A percentile compares a stretch with the other conserved stretches of the same genome.
These are phyloP conservation scores for Cyprinodon brontotheroides DNA, from an alignment of 2,113 vertebrate species.

Conservation along the genomic window DNA sequence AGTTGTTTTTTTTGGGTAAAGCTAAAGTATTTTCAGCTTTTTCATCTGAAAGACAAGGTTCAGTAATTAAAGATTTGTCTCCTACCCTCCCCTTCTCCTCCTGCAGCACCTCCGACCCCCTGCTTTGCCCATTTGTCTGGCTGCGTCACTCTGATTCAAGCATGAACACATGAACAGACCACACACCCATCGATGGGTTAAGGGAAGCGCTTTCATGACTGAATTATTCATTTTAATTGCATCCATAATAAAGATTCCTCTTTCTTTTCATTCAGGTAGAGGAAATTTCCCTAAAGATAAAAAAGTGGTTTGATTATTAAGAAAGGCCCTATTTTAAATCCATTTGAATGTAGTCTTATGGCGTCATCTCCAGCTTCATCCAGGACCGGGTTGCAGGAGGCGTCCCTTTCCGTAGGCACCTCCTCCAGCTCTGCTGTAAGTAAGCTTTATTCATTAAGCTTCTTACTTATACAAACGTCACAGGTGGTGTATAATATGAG, in stretches of 20 bases:
- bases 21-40: background rate
- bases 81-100: slow-evolving; percentile 56
- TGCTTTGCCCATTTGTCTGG: slow-evolving; percentile 24
- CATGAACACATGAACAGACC: background rate
- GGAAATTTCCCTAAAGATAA: no score
- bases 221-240: background rate
- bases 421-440: no score
- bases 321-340: no score
- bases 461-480: no score
- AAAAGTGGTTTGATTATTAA: no score
- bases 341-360: no score
- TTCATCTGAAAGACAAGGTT: slow-evolving; percentile 73
- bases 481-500: no score
- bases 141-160: background rate
- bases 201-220: background rate
- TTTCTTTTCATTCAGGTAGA: background rate
- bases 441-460: no score
- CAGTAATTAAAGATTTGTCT: slow-evolving; percentile 80
- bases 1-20: background rate
- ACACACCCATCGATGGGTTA: background rate
- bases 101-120: slow-evolving; percentile 29
- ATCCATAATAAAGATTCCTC: background rate
- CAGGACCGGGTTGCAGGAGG: no score
- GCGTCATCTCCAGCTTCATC: no score
- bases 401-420: no score